These are phyloP conservation scores for Odontamblyopus lacepedii DNA, from an alignment of 2,797 vertebrate genomes.

Conservation along the genomic window DNA sequence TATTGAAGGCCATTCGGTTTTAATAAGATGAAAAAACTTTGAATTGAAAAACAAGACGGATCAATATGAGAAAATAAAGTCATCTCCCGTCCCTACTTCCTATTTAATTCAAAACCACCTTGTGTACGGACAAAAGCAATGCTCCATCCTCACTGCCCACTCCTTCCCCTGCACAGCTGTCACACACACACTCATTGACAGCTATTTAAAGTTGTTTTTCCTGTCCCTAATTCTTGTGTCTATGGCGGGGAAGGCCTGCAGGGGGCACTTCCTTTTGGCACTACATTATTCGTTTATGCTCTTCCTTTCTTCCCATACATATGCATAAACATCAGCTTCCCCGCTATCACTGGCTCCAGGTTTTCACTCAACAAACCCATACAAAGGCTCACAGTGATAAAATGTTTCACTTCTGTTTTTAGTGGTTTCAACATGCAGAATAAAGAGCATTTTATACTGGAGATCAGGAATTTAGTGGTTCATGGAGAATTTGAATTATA, in stretches of 20 bases:
- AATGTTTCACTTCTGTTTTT: background rate
- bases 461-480: background rate
- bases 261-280: conserved; percentile 43
- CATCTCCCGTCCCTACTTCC: conserved; percentile 30
- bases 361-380: conserved; percentile 18
- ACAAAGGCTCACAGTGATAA: background rate
- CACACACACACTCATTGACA: conserved; percentile 35
- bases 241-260: conserved; percentile 37
- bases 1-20: too few species aligned
- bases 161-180: conserved; percentile 63
- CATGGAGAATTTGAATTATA: background rate
- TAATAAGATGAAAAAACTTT: too few species aligned
- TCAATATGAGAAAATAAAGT: too few species aligned
- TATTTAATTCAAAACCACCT: conserved; percentile 41
- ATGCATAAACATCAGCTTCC: conserved; percentile 29
- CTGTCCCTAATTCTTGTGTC: conserved; percentile 46
- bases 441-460: too few species aligned
- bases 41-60: too few species aligned
- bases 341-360: conserved; percentile 27
- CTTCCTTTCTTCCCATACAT: conserved; percentile 7
- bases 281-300: conserved; percentile 37
- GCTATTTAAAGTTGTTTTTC: conserved; percentile 67
- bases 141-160: conserved; percentile 64
- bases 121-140: conserved; percentile 52
- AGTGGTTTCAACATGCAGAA: background rate